Evolutionary conservation across 2,888 invertebrate species (phyloP), one percentile per base, ranked within the genome.

Genomic region (Globia sparganii): DNA sequence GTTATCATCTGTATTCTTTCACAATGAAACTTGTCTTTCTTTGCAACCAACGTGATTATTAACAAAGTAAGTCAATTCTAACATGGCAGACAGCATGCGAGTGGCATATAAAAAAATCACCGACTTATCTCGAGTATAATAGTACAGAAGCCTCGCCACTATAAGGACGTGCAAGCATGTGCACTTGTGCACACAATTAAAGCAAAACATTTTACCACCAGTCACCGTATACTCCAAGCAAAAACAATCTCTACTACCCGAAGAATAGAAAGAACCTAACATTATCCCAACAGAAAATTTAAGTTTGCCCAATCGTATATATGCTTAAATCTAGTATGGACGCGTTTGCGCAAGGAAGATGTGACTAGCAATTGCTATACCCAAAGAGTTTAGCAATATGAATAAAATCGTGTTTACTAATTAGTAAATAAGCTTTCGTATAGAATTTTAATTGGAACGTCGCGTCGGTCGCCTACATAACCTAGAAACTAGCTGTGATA

Each of bases 321-420:
- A 80, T 81, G 74, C 68, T 66, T 72, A 75, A 75, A 72, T 77
- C 91, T 90, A 84, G 90, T 90, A 90, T 90, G 91, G 91, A 90
- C 84, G 89, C 85, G 89, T 91, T 94, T 93, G 91, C 92, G 92
- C 91, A 93, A 92, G 90, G 89, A 90, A 90, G 92, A 91, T 89
- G 90, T 90, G 90, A 87, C 90, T 88, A 89, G 91, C 91, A 86
- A 90, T 88, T 21, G n/a, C 68, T 68, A 68, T 34, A 91, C 82
- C 88, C 86, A 86, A 88, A 89, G 78, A 90, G 90, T 91, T 91
- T 91, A 88, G 90, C 86, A 91, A 92, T 89, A 85, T 81, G 78
- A 87, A 87, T 90, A 87, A 88, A 88, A 87, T 87, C 87, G 83
- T 85, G 85, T 77, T 84, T 73, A 75, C 85, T 85, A 89, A 89